These are phyloP conservation scores for Channa maculata DNA, from an alignment of 2,113 vertebrate species.

Conservation along the genomic window DNA sequence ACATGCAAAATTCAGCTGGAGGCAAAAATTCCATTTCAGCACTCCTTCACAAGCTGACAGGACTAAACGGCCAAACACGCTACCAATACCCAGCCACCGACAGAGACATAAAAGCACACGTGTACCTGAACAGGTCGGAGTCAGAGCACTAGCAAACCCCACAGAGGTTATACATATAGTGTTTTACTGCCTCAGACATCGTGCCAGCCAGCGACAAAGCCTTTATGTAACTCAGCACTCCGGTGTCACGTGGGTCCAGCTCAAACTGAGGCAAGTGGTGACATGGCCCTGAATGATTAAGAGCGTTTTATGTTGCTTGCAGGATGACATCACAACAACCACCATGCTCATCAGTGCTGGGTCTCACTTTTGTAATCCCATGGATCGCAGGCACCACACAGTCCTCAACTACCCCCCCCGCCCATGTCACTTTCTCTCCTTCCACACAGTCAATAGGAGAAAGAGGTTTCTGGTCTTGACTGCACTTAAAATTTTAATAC, in stretches of 20 bases:
- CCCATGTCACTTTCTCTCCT: constrained; percentile 37
- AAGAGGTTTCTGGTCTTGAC: constrained; percentile 44
- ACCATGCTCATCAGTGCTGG: constrained; percentile 35
- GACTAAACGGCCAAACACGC: background rate
- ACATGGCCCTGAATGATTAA: constrained; percentile 76
- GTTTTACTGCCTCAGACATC: constrained; percentile 9
- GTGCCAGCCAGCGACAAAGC: constrained; percentile 46
- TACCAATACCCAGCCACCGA: background rate
- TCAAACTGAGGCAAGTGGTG: constrained; percentile 62
- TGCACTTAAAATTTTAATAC: constrained; percentile 46
- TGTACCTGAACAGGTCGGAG: background rate
- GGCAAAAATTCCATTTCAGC: constrained; percentile 32
- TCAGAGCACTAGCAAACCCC: background rate
- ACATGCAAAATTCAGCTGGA: constrained; percentile 5
- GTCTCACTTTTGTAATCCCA: constrained; percentile 56
- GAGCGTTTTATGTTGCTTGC: constrained; percentile 50
- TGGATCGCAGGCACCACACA: constrained; percentile 39
- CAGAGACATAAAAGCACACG: background rate
- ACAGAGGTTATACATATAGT: constrained; percentile 1
- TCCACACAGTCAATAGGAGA: background rate
- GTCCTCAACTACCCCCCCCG: constrained; percentile 22
- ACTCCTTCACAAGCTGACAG: constrained; percentile 8
- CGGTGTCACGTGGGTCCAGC: constrained; percentile 60
- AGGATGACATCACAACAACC: constrained; percentile 65
- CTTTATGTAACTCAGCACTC: constrained; percentile 69